Evolutionary conservation across 2,888 invertebrate genomes (phyloP).

Genomic region (Polyploca ridens): DNA sequence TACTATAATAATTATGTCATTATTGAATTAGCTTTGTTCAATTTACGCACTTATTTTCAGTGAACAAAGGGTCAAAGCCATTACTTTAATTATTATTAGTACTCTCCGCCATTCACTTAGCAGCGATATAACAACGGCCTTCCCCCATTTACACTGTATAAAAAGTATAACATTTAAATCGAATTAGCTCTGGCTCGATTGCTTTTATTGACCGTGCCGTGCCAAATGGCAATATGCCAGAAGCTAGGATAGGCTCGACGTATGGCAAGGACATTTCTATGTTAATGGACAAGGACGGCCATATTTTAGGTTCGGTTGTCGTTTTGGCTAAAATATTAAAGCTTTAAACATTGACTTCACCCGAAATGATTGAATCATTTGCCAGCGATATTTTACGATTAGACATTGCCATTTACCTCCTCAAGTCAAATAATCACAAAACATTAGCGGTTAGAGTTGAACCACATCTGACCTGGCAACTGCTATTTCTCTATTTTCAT

Average conservation of each 20-base stretch:
- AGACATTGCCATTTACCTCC: no score
- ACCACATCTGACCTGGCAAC: no score
- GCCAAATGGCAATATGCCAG: constrained; percentile 1
- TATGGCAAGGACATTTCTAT: background rate
- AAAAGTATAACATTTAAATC: constrained; percentile 12
- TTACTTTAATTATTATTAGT: background rate
- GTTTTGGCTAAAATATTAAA: background rate
- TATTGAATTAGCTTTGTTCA: no score
- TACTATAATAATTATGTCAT: no score
- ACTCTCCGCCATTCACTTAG: background rate
- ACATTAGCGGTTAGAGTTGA: no score
- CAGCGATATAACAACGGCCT: background rate
- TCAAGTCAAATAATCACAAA: no score
- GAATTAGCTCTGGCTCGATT: constrained; percentile 9
- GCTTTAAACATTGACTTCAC: no score
- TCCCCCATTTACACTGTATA: background rate
- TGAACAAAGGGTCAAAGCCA: background rate
- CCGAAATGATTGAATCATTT: no score
- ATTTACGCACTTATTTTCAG: no score
- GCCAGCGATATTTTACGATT: no score
- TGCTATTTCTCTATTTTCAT: no score
- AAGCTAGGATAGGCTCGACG: background rate
- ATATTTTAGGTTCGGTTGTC: background rate
- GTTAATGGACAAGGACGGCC: background rate
- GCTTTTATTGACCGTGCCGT: constrained; percentile 7